phyloP scores from a whole-genome alignment of 2,113 vertebrate species.

The Syrmaticus mikado region DNA sequence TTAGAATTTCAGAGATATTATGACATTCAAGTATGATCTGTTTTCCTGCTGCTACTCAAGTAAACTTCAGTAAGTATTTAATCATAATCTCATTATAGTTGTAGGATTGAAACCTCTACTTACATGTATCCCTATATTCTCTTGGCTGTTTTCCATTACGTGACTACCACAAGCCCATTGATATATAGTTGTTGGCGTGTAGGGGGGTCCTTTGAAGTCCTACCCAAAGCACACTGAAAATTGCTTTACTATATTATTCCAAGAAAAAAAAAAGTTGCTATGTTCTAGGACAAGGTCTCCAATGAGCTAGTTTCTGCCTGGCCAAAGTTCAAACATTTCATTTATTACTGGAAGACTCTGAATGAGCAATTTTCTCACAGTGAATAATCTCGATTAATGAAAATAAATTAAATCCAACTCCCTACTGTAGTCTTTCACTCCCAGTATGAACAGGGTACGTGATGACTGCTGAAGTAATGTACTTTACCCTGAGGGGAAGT shows the following conservation, averaged over 20 bases:
- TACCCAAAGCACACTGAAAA: background rate
- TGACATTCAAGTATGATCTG: background rate
- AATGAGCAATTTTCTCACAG: conserved; percentile 10
- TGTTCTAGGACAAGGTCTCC: background rate
- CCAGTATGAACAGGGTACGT: background rate
- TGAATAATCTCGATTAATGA: conserved; percentile 23
- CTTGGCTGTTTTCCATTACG: background rate
- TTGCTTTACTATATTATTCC: background rate
- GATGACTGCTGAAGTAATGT: conserved; percentile 16
- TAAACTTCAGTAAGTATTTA: background rate
- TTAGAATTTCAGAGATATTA: background rate
- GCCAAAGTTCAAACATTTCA: background rate
- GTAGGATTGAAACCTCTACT: background rate
- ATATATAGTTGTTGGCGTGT: background rate
- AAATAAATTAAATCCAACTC: conserved; percentile 40
- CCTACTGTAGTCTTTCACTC: conserved; percentile 28
- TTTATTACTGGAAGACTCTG: background rate
- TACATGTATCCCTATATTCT: background rate
- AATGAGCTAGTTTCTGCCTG: conserved; percentile 5
- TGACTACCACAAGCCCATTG: background rate
- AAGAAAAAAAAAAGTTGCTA: background rate
- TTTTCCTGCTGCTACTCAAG: conserved; percentile 14
- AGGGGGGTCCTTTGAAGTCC: background rate
- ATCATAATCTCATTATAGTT: background rate
- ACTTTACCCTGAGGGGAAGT: conserved; percentile 44